phyloP scores from a whole-genome alignment of 2,113 vertebrate genomes.

The Macquaria australasica region DNA sequence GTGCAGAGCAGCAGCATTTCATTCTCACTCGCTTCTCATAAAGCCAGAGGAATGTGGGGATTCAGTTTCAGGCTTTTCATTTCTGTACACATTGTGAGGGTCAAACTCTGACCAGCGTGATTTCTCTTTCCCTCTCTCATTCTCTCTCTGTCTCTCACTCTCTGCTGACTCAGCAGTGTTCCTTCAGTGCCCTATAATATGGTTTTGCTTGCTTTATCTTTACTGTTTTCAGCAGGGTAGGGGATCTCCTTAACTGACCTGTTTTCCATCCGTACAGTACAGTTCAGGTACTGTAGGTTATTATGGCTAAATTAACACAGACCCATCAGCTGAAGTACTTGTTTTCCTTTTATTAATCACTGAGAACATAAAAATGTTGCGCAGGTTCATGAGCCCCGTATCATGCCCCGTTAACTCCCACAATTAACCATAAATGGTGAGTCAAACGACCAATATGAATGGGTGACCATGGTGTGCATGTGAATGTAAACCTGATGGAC shows the following conservation, averaged over 20 bases:
- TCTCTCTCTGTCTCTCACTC: background rate
- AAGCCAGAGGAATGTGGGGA: constrained; percentile 74
- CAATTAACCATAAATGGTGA: constrained; percentile 37
- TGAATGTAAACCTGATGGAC: constrained; percentile 4
- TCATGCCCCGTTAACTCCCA: constrained; percentile 40
- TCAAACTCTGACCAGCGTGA: constrained; percentile 68
- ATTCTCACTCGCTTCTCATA: constrained; percentile 65
- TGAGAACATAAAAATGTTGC: constrained; percentile 25
- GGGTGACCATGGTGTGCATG: background rate
- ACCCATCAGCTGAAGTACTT: constrained; percentile 15
- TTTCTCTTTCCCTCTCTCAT: constrained; percentile 35
- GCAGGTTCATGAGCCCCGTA: constrained; percentile 29
- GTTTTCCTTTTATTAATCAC: constrained; percentile 52
- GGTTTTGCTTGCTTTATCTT: constrained; percentile 61
- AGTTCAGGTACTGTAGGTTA: background rate
- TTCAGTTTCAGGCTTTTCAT: constrained; percentile 71
- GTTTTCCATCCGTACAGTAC: constrained; percentile 20
- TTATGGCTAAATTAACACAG: constrained; percentile 17
- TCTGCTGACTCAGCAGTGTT: constrained; percentile 76
- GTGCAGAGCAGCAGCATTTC: constrained; percentile 63
- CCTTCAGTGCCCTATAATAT: constrained; percentile 65
- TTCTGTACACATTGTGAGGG: constrained; percentile 65
- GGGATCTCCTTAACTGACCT: constrained; percentile 55
- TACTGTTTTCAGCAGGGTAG: constrained; percentile 26
- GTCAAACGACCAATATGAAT: constrained; percentile 10